Evolutionary conservation across 2,113 vertebrate species (phyloP).

Genomic region (Nannospalax galili): DNA sequence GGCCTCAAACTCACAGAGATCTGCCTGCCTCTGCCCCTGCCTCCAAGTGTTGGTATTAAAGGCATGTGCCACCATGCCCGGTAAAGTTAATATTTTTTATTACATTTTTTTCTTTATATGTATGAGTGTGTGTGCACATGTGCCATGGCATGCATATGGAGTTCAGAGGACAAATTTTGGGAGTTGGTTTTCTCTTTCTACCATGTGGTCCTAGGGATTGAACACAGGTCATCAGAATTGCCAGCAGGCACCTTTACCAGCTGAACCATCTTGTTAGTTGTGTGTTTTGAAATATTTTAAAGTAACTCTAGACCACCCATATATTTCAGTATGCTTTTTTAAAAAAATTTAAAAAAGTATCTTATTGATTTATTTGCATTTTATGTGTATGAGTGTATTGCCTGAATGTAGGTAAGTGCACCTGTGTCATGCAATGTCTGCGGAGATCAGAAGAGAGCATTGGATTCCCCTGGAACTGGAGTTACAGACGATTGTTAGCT

Average conservation of each 20-base stretch:
- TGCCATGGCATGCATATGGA: no score
- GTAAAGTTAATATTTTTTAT: neutral
- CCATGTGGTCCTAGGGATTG: neutral
- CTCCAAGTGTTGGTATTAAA: neutral
- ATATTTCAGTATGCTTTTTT: neutral
- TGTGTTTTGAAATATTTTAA: conserved; percentile 45
- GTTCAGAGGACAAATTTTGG: no score
- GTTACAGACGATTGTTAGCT: no score
- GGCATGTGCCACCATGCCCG: neutral
- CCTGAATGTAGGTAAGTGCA: no score
- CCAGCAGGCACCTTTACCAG: neutral
- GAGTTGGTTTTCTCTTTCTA: neutral
- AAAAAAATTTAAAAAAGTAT: no score
- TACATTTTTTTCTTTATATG: neutral
- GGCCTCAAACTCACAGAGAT: neutral
- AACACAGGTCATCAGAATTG: neutral
- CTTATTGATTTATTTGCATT: no score
- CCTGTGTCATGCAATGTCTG: no score
- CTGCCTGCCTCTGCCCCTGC: no score
- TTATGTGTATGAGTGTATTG: no score
- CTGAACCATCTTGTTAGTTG: neutral
- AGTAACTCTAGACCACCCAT: neutral
- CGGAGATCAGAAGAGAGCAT: no score
- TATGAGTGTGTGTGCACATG: no score
- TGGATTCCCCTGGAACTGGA: no score